Evolutionary conservation across 1,140 invertebrate genomes (phyloP).

Genomic region (Ceratina japonica): DNA sequence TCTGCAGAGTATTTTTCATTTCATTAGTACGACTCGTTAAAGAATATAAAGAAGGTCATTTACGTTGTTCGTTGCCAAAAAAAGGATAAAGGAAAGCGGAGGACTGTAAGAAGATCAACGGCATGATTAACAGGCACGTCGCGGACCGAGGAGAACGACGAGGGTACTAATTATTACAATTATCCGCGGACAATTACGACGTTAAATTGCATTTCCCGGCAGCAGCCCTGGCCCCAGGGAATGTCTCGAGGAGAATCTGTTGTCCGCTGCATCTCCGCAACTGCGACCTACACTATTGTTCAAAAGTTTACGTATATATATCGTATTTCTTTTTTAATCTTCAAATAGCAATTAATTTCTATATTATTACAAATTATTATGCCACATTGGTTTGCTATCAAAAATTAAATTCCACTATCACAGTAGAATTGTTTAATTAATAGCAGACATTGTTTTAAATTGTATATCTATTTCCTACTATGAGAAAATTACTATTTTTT

Average conservation of each 20-base stretch:
- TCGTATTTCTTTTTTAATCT: no score
- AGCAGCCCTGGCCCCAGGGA: slow-evolving; percentile 21
- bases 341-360: no score
- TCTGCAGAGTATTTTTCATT: no score
- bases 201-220: slow-evolving; percentile 62
- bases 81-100: background rate
- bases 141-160: slow-evolving; percentile 26
- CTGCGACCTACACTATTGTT: background rate
- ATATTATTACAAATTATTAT: no score
- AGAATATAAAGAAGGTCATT: background rate
- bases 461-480: no score
- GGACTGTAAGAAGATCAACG: slow-evolving; percentile 19
- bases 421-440: no score
- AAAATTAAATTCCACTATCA: no score
- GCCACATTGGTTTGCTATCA: no score
- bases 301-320: no score
- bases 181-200: slow-evolving; percentile 61
- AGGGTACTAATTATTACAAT: slow-evolving; percentile 62
- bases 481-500: no score
- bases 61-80: background rate
- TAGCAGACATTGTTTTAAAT: no score
- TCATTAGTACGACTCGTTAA: no score
- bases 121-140: slow-evolving; percentile 31
- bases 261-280: slow-evolving; percentile 32
- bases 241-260: slow-evolving; percentile 43